Evolutionary conservation across 2,797 vertebrate genomes (phyloP).

Genomic region (Luscinia luscinia): DNA sequence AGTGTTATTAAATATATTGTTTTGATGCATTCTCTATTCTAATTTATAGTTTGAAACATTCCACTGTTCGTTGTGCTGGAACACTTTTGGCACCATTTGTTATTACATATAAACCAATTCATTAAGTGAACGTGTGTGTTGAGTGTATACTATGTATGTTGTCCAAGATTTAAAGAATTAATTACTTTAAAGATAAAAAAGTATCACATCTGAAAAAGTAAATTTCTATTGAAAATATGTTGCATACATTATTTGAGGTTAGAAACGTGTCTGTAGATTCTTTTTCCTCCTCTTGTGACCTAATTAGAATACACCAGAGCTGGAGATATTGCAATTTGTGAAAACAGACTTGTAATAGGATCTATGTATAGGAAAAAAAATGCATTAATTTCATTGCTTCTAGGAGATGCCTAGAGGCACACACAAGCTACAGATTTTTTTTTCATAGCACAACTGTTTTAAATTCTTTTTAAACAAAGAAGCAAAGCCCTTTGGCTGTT

Average conservation of each 20-base stretch:
- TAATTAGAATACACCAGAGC: conserved; percentile 18
- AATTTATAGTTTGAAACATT: neutral
- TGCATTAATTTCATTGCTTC: neutral
- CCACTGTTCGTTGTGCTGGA: neutral
- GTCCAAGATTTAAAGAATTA: neutral
- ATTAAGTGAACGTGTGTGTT: neutral
- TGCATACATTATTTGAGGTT: neutral
- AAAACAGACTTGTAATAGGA: neutral
- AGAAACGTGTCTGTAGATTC: neutral
- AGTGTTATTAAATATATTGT: neutral
- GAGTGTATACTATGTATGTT: neutral
- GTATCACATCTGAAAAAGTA: neutral
- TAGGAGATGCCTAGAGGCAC: neutral
- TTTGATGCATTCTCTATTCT: neutral
- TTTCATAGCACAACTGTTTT: neutral
- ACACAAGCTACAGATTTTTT: neutral
- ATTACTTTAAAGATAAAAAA: neutral
- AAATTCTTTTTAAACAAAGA: neutral
- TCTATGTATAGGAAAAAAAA: neutral
- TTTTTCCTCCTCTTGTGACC: neutral
- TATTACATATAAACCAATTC: neutral
- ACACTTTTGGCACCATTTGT: neutral
- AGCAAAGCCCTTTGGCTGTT: neutral
- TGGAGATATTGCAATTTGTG: neutral
- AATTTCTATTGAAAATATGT: neutral